Conservation (phyloP, 2,888 invertebrate species). For the Pammene fasciana region DNA sequence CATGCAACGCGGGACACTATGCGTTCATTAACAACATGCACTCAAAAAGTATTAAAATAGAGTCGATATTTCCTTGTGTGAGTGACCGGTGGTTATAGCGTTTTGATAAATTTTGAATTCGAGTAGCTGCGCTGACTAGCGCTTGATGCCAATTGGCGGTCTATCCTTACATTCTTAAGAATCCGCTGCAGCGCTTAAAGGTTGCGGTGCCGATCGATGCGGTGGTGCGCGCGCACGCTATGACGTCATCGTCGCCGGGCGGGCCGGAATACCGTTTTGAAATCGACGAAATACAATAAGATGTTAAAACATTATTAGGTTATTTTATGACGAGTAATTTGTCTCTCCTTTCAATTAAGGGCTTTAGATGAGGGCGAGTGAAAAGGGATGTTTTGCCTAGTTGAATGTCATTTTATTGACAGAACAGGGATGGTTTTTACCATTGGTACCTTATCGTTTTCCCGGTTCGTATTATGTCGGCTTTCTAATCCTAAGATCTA, state of each 20-base stretch:
- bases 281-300: slow-evolving; percentile 49
- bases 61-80: slow-evolving; percentile 50
- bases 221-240: slow-evolving; percentile 72
- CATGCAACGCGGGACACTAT: slow-evolving; percentile 30
- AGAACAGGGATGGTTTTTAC: neutral
- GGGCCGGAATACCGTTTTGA: slow-evolving; percentile 65
- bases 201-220: slow-evolving; percentile 70
- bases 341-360: slow-evolving; percentile 18
- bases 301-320: slow-evolving; percentile 35
- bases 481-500: no score
- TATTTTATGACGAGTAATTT: slow-evolving; percentile 26
- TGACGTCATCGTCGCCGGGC: slow-evolving; percentile 77
- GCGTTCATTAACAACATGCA: slow-evolving; percentile 43
- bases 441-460: no score
- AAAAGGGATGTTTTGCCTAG: slow-evolving; percentile 1
- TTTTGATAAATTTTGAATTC: slow-evolving; percentile 51
- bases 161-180: slow-evolving; percentile 1
- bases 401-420: neutral
- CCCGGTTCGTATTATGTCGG: no score
- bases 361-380: neutral
- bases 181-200: slow-evolving; percentile 63
- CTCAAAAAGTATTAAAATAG: slow-evolving; percentile 42
- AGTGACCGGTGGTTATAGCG: slow-evolving; percentile 50
- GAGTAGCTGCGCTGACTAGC: slow-evolving; percentile 51
- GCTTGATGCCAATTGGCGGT: slow-evolving; percentile 45